Conservation (phyloP, 2,797 vertebrate genomes). For the Sebastes cheni region DNA sequence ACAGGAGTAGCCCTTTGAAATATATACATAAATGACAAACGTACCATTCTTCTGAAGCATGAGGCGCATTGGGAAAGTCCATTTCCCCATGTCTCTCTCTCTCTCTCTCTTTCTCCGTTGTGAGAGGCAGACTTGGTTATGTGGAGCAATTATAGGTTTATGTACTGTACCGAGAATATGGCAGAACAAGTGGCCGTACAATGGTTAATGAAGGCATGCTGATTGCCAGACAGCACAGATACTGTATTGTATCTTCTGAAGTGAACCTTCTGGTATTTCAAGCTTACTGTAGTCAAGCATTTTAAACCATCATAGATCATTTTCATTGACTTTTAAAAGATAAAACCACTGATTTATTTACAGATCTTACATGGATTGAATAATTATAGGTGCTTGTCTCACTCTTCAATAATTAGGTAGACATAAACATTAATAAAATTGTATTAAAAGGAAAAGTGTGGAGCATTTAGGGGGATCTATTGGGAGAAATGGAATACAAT, state of each 20-base stretch:
- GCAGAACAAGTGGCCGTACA: slow-evolving; percentile 57
- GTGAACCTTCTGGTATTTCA: slow-evolving; percentile 31
- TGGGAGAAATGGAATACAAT: no score
- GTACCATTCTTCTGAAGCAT: slow-evolving; percentile 81
- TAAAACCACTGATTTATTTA: not conserved
- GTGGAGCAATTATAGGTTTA: slow-evolving; percentile 64
- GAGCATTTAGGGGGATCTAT: no score
- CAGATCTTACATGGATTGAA: not conserved
- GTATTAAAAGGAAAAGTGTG: not conserved
- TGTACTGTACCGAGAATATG: slow-evolving; percentile 75
- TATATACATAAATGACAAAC: slow-evolving; percentile 88
- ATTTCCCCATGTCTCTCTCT: slow-evolving; percentile 42
- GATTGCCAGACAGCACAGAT: slow-evolving; percentile 64
- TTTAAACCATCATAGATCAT: not conserved
- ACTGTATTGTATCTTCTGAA: slow-evolving; percentile 45
- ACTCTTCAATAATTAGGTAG: not conserved
- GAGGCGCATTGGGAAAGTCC: slow-evolving; percentile 71
- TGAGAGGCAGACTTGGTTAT: slow-evolving; percentile 59
- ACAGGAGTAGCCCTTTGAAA: slow-evolving; percentile 89
- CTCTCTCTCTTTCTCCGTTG: slow-evolving; percentile 25
- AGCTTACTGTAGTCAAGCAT: not conserved
- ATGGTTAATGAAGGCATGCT: slow-evolving; percentile 56
- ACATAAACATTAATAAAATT: not conserved
- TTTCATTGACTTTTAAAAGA: not conserved
- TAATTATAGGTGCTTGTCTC: not conserved